Evolutionary conservation across 1,140 invertebrate genomes (phyloP), one percentile per base, ranked within the genome.

Genomic region (Drosophila ironensis): DNA sequence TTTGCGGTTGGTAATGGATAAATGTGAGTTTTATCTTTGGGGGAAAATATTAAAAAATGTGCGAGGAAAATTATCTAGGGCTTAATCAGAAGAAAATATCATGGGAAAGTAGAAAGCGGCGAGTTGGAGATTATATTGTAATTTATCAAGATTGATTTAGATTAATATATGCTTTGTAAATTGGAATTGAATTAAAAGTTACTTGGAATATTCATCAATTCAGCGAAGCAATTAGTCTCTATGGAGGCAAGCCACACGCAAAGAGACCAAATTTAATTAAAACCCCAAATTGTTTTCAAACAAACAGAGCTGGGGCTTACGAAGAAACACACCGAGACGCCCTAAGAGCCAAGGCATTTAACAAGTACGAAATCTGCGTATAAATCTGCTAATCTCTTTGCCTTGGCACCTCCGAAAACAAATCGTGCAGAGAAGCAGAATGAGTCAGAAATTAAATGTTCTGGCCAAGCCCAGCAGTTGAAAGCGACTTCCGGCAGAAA

Each of bases 321-420:
- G 28, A 45, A 47, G n/a, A 30, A 54, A 27, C 47, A 33, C 24
- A 60, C 20, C n/a, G n/a, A n/a, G n/a, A n/a, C n/a, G 38, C 47
- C 51, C 27, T 22, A 2, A 3, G 5, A 50, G 28, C 27, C 30
- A 24, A 17, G 41, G 28, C 61, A 78, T 69, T 74, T 80, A 74
- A 80, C 71, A 80, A 74, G 76, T 81, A 41, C 38, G 56, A 86
- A 84, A 84, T 86, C 78, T 86, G 47, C 54, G 59, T 44, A 84
- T 82, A 86, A 82, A 82, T 84, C 80, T 71, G 51, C 70, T 86
- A 78, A 86, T 86, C 74, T 84, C 37, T 59, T 38, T 41, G 59
- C 46, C 78, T 78, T 74, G 63, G 64, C 80, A 86, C 73, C 80
- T 84, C 35, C 45, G 45, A 42, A 41, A 37, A 46, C 20, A 50